Conservation (phyloP, 1,140 invertebrate genomes). For the Bicyclus anynana region DNA sequence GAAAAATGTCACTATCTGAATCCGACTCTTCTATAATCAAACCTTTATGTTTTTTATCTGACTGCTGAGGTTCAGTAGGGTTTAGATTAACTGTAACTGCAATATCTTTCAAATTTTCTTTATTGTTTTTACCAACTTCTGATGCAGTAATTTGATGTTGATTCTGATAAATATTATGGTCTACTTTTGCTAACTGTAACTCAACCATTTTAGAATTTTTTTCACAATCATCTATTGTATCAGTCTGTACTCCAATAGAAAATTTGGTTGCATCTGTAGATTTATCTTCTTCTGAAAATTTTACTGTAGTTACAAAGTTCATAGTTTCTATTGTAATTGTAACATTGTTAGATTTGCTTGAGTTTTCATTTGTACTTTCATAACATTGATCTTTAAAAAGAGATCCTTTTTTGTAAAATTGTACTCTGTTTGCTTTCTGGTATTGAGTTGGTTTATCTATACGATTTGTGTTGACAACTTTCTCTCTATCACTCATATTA, state of each 20-base stretch:
- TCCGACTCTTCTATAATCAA: constrained; percentile 55
- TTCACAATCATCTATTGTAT: constrained; percentile 15
- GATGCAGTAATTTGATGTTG: not conserved
- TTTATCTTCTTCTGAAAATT: constrained; percentile 20
- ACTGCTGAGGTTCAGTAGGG: not conserved
- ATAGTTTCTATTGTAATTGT: constrained; percentile 42
- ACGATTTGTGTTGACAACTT: not conserved
- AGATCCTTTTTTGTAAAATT: constrained; percentile 49
- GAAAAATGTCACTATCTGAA: constrained; percentile 32
- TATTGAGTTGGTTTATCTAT: not conserved
- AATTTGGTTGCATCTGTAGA: constrained; percentile 24
- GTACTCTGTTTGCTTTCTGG: constrained; percentile 30
- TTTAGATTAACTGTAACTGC: not conserved
- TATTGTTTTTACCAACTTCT: not conserved
- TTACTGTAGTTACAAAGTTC: constrained; percentile 40
- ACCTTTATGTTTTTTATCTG: constrained; percentile 17
- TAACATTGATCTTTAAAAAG: constrained; percentile 35
- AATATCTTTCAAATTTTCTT: not conserved
- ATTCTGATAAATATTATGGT: not conserved
- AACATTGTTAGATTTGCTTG: constrained; percentile 29
- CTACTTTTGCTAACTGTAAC: not conserved
- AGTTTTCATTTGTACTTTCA: constrained; percentile 9
- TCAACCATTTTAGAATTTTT: not conserved
- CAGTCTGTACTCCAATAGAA: constrained; percentile 45
- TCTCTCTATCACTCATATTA: not conserved